Percentiles rank a stretch among this genome's conserved stretches.
These are phyloP conservation scores for Dicerorhinus sumatrensis DNA, from an alignment of 2,113 vertebrate genomes.

Conservation along the genomic window DNA sequence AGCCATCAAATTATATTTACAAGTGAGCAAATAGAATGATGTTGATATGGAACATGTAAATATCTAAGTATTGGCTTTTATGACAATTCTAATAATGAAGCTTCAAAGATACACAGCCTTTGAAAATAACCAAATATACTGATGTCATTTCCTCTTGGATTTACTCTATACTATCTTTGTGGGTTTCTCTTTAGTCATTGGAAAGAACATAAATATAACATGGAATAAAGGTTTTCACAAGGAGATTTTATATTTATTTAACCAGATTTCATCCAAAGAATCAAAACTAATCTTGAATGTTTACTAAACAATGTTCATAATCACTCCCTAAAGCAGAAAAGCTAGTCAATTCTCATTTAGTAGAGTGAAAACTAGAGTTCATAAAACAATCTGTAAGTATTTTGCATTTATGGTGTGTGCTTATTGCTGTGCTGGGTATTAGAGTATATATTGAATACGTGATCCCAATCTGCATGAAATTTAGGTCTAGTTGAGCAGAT, in stretches of 20 bases:
- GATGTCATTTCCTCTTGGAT: not conserved
- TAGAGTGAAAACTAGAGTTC: not conserved
- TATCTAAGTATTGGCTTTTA: conserved; percentile 44
- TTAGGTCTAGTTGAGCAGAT: not conserved
- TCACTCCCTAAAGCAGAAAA: not conserved
- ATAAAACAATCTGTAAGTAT: not conserved
- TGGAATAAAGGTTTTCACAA: not conserved
- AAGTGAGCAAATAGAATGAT: not conserved
- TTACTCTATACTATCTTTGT: not conserved
- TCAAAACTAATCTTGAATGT: not conserved
- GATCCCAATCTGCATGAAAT: not conserved
- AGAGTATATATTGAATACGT: not conserved
- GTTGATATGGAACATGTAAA: not conserved
- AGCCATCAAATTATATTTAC: conserved; percentile 2
- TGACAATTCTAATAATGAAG: not conserved
- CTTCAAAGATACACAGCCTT: not conserved
- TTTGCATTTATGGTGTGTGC: not conserved
- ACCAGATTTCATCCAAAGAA: not conserved
- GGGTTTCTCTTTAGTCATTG: not conserved
- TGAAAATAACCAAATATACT: not conserved
- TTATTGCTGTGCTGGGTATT: not conserved
- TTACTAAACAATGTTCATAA: not conserved
- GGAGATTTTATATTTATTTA: not conserved
- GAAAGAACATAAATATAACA: not conserved
- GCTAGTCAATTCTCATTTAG: not conserved